phyloP scores from a whole-genome alignment of 2,797 vertebrate species.

The Ceryle rudis region DNA sequence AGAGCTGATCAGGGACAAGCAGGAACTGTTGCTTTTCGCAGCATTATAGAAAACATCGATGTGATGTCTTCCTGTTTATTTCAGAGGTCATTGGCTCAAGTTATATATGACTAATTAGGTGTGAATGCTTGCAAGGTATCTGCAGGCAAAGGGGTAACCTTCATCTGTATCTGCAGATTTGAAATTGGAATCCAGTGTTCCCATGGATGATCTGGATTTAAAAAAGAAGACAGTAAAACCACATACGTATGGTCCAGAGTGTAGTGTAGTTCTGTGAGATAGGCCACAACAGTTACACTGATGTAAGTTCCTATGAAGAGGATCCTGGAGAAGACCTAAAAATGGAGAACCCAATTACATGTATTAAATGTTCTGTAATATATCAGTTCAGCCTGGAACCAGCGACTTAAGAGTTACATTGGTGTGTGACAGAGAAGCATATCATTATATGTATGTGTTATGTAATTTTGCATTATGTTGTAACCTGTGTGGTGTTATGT shows the following conservation, averaged over 20 bases:
- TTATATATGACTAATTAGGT: background rate
- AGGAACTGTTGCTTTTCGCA: background rate
- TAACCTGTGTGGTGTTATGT: background rate
- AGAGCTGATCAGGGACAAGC: background rate
- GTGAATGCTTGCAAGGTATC: background rate
- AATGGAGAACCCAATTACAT: background rate
- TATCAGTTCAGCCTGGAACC: background rate
- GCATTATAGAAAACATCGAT: background rate
- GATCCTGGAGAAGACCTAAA: background rate
- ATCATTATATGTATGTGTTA: background rate
- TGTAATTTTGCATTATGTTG: background rate
- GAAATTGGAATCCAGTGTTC: background rate
- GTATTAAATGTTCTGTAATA: background rate
- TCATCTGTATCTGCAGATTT: background rate
- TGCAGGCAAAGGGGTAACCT: background rate
- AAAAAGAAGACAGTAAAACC: background rate
- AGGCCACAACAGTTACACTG: background rate
- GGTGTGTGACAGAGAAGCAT: background rate
- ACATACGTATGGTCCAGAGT: accelerated
- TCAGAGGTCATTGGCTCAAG: background rate
- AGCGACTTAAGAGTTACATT: background rate
- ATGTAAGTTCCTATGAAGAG: background rate
- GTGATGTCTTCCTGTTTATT: background rate
- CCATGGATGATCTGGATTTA: background rate
- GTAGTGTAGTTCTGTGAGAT: background rate